Base-by-base conservation (phyloP, 2,888 invertebrate genomes). In the Chloroclystis v-ata region DNA sequence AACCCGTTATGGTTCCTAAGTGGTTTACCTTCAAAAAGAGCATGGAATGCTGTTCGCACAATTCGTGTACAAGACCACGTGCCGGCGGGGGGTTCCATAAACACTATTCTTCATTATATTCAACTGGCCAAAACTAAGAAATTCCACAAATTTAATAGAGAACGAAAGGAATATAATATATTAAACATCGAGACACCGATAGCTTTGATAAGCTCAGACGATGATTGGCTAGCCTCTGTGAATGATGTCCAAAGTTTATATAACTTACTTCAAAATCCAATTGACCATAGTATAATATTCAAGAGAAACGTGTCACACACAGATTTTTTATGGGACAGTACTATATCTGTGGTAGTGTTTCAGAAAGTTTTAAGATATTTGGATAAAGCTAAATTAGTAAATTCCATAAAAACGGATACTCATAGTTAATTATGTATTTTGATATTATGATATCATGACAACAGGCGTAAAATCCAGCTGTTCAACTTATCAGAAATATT, bases 71-170 rank as follows among this genome's bases (percentile, higher is more conserved):
- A 78, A 2, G 67, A 73, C 40, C 75, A 81, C 37, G 59, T 77
- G 1, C 82, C 83, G 0, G 76, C 82, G 1, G 83, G 83, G 1
- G 74, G 68, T 10, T 83, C 83, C 0, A 73, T 75, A 0, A 64
- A 75, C 30, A 83, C 82, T 1, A 65, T 83, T 28, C 30, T 77
- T 26, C 83, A 83, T 51, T 83, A 75, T 32, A 67, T 72, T n/a
- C 75, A 79, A 52, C 39, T 79, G 28, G 56, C 71, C 0, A 65
- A 66, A 28, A 76, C 55, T 54, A 72, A 69, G 9, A 76, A 70
- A 52, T 82, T 83, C 57, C 80, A 82, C 49, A 68, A 51, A 50
- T 81, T 57, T 49, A 62, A 69, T 28, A 46, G 67, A 4, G 43
- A 60, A 1, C 20, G 52, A 2, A 44, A 55, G 1, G 74, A 75